These are phyloP conservation scores for Panopea generosa DNA, from an alignment of 2,888 invertebrate species.

Conservation along the genomic window DNA sequence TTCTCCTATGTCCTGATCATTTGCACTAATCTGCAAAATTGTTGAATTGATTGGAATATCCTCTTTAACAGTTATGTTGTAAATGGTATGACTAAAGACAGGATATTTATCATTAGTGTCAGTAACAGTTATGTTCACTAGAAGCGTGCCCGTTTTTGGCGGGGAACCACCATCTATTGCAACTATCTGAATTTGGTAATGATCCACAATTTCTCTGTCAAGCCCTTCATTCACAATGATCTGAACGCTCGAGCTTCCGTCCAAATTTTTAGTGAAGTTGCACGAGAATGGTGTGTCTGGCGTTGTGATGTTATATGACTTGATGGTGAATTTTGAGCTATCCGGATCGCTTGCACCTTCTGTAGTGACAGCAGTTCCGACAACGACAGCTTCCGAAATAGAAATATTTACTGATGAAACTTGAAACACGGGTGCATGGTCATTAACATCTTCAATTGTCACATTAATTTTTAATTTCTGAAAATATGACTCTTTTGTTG, in stretches of 20 bases:
- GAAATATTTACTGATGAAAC: slow-evolving; percentile 59
- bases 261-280: slow-evolving; percentile 65
- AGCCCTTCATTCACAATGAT: slow-evolving; percentile 69
- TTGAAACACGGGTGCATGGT: slow-evolving; percentile 78
- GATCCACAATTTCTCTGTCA: slow-evolving; percentile 72
- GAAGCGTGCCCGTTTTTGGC: slow-evolving; percentile 66
- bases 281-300: slow-evolving; percentile 70
- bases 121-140: slow-evolving; percentile 69
- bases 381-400: slow-evolving; percentile 72
- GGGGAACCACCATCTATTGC: slow-evolving; percentile 77
- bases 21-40: slow-evolving; percentile 89
- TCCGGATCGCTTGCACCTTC: slow-evolving; percentile 75
- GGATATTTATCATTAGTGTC: slow-evolving; percentile 80
- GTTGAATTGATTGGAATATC: slow-evolving; percentile 71
- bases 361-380: slow-evolving; percentile 67
- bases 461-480: slow-evolving; percentile 75
- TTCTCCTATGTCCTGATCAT: slow-evolving; percentile 93
- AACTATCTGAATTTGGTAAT: slow-evolving; percentile 72
- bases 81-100: slow-evolving; percentile 67
- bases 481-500: slow-evolving; percentile 73
- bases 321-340: slow-evolving; percentile 71
- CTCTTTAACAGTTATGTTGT: slow-evolving; percentile 74
- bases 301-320: slow-evolving; percentile 72
- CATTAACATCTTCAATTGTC: slow-evolving; percentile 81
- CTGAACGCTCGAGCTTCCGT: slow-evolving; percentile 73